Evolutionary conservation across 2,797 vertebrate species (phyloP).

Genomic region (Merluccius polli): DNA sequence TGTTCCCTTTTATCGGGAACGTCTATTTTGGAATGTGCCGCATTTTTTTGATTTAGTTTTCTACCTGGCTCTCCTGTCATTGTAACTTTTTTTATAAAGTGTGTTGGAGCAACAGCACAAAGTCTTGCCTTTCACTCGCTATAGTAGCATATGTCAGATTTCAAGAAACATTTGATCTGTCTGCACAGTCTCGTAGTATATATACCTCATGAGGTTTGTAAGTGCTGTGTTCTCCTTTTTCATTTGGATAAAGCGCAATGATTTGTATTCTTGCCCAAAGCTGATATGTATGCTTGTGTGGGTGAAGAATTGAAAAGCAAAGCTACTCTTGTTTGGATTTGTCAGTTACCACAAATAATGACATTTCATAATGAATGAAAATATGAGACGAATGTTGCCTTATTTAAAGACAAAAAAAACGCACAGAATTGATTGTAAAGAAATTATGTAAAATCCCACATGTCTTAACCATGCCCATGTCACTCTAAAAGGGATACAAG

Average conservation of each 20-base stretch:
- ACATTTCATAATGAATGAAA: constrained; percentile 70
- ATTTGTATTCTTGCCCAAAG: constrained; percentile 55
- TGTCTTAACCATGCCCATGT: constrained; percentile 57
- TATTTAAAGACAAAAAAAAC: constrained; percentile 55
- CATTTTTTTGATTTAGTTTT: neutral
- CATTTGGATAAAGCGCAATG: constrained; percentile 42
- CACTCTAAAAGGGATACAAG: constrained; percentile 19
- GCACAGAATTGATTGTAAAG: constrained; percentile 42
- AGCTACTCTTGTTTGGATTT: constrained; percentile 47
- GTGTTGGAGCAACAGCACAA: constrained; percentile 39
- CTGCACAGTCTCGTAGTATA: constrained; percentile 62
- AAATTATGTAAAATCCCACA: constrained; percentile 39
- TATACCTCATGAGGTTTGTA: constrained; percentile 74
- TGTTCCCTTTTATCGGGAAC: neutral
- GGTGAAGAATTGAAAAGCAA: constrained; percentile 48
- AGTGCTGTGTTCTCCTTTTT: constrained; percentile 53
- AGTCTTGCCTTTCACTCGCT: constrained; percentile 50
- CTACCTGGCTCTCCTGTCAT: constrained; percentile 37
- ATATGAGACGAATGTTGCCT: constrained; percentile 56
- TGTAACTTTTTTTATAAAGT: constrained; percentile 38
- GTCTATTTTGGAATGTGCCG: neutral
- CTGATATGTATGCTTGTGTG: constrained; percentile 51
- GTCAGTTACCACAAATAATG: constrained; percentile 42
- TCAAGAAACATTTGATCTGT: constrained; percentile 51
- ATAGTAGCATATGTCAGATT: constrained; percentile 43